Base-by-base conservation (phyloP, 2,797 vertebrate species). In the Benthosema pterotum region DNA sequence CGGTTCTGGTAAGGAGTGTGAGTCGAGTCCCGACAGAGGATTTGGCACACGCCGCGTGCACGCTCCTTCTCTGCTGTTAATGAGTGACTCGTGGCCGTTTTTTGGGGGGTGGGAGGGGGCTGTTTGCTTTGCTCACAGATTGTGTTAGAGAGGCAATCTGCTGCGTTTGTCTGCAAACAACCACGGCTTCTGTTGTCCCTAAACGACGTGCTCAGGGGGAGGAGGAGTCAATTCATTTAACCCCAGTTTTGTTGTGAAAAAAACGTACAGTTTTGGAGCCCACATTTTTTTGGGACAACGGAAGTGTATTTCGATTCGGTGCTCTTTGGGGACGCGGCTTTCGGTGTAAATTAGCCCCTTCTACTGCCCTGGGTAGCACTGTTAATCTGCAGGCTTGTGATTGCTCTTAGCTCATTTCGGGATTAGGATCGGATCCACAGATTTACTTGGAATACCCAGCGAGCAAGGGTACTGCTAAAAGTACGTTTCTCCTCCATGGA, bases 11-110 rank as follows among this genome's bases (percentile, higher is more conserved):
- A 12, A n/a, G n/a, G 74, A 86, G 77, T 83, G 84, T n/a, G 84
- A 88, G 85, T 79, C 83, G 89, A 91, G 86, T 71, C 88, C 83
- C 19, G 57, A 60, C 72, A 60, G 63, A 67, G 81, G 80, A 77
- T 77, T 91, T 75, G 85, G 74, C 81, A 38, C 32, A 9, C 32
- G 2, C 63, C 28, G 8, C 28, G 28, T 32, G 32, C 32, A 38
- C 32, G 32, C 32, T 38, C 32, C 32, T 32, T 32, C 63, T 67
- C 55, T 79, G 79, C 70, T 73, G 77, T 64, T 87, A 87, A 89
- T 75, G 77, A 88, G 79, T 81, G 81, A 83, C 72, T 83, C 78
- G 53, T 55, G 71, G 58, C 72, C 75, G 70, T 38, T 2, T 80
- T 78, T 61, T 67, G 50, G n/a, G n/a, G n/a, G n/a, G n/a, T n/a